Evolutionary conservation across 2,888 invertebrate species (phyloP).

Genomic region (Lomographa bimaculata): DNA sequence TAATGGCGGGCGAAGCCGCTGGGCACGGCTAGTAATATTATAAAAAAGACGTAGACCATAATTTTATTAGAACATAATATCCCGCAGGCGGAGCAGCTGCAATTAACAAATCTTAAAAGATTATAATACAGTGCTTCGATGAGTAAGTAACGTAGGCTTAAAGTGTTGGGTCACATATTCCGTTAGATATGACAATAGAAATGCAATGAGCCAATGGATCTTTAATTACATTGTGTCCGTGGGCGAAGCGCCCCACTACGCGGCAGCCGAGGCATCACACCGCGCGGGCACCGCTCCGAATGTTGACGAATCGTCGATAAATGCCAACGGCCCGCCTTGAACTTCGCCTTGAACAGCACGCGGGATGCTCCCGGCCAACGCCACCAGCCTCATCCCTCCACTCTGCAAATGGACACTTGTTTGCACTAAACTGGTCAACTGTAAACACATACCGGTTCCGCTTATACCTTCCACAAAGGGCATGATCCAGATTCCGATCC

Average conservation of each 20-base stretch:
- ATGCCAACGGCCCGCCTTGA: slow-evolving; percentile 82
- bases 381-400: slow-evolving; percentile 43
- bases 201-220: slow-evolving; percentile 32
- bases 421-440: slow-evolving; percentile 47
- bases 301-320: slow-evolving; percentile 76
- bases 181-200: slow-evolving; percentile 34
- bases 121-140: no score
- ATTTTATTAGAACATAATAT: no score
- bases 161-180: slow-evolving; percentile 22
- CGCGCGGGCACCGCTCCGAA: slow-evolving; percentile 34
- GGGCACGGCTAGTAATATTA: no score
- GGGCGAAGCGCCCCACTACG: slow-evolving; percentile 31
- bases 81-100: no score
- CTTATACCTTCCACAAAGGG: slow-evolving; percentile 59
- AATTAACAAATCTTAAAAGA: no score
- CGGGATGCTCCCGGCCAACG: slow-evolving; percentile 57
- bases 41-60: no score
- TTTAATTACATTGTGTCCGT: slow-evolving; percentile 30
- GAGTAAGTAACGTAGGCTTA: no score
- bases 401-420: slow-evolving; percentile 44
- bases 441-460: slow-evolving; percentile 66
- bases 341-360: slow-evolving; percentile 65
- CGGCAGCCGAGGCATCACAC: not conserved
- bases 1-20: no score
- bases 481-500: slow-evolving; percentile 52